Percentiles rank a stretch among this genome's conserved stretches.
These are phyloP conservation scores for Cactoblastis cactorum DNA, from an alignment of 2,888 invertebrate genomes.

Conservation along the genomic window DNA sequence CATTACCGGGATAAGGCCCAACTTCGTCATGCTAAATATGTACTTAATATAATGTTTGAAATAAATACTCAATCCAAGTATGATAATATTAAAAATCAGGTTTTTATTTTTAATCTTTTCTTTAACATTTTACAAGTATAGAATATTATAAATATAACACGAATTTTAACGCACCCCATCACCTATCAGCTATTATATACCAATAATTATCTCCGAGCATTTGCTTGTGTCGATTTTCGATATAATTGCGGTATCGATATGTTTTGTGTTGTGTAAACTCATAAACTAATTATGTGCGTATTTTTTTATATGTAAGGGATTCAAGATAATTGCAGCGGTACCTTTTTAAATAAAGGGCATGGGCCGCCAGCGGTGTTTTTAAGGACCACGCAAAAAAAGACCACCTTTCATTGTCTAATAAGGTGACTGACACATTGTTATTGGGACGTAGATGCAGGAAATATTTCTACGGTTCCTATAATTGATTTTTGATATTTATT, in stretches of 20 bases:
- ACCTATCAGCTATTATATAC: constrained; percentile 36
- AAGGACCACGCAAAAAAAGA: constrained; percentile 40
- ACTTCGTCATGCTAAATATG: no score
- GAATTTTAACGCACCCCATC: constrained; percentile 24
- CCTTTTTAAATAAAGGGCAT: constrained; percentile 44
- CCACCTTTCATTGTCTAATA: constrained; percentile 54
- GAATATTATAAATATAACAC: no score
- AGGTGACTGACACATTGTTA: constrained; percentile 71
- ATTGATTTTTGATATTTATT: neutral
- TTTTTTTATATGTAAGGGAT: constrained; percentile 38
- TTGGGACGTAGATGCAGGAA: constrained; percentile 42
- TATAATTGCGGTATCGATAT: constrained; percentile 61
- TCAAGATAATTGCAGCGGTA: constrained; percentile 53
- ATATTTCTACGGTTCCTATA: constrained; percentile 4
- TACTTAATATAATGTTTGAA: no score
- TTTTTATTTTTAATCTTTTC: no score
- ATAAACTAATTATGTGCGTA: constrained; percentile 66
- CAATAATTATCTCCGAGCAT: constrained; percentile 54
- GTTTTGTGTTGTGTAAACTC: constrained; percentile 68
- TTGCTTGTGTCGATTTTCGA: constrained; percentile 64
- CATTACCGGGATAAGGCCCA: no score
- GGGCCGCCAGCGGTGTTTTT: constrained; percentile 39
- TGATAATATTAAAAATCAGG: no score
- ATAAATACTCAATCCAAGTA: no score
- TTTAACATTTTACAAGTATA: no score